phyloP scores from a whole-genome alignment of 2,797 vertebrate genomes.

The Poeciliopsis paucimaculata region DNA sequence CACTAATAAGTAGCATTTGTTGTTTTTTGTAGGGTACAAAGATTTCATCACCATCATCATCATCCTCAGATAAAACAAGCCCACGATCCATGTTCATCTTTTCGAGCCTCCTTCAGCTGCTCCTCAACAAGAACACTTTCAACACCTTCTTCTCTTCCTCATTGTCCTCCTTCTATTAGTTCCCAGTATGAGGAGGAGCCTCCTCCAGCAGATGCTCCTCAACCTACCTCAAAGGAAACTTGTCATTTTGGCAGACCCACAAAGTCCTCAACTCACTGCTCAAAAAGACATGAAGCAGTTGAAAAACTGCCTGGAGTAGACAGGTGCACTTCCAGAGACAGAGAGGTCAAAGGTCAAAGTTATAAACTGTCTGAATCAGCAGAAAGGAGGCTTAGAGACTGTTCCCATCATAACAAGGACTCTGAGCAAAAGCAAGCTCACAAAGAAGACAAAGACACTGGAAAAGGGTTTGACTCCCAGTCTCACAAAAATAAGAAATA shows the following conservation, averaged over 20 bases:
- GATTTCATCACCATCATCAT: conserved; percentile 14
- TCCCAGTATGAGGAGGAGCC: conserved; percentile 14
- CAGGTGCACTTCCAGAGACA: conserved; percentile 49
- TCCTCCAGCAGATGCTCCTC: conserved; percentile 7
- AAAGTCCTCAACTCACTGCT: conserved; percentile 26
- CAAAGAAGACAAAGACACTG: conserved; percentile 68
- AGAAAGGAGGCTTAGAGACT: conserved; percentile 42
- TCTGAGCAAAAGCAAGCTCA: conserved; percentile 69
- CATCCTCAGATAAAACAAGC: conserved; percentile 43
- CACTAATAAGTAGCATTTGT: neutral
- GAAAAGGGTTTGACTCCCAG: conserved; percentile 76
- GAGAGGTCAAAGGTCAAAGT: conserved; percentile 63
- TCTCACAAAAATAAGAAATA: conserved; percentile 48
- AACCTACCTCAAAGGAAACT: conserved; percentile 40
- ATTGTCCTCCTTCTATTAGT: neutral
- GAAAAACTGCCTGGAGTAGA: conserved; percentile 36
- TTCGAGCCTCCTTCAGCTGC: conserved; percentile 1
- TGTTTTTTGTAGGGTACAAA: conserved; percentile 51
- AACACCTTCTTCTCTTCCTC: conserved; percentile 4
- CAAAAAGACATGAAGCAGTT: conserved; percentile 36
- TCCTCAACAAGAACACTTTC: conserved; percentile 15
- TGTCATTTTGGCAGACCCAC: conserved; percentile 3
- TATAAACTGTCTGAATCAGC: conserved; percentile 44
- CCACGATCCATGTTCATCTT: conserved; percentile 23
- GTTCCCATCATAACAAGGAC: conserved; percentile 58